Evolutionary conservation across 53 echinoderm and acorn worm species (phyloP), one percentile per base, ranked within the genome.

Genomic region (Arbacia lixula): DNA sequence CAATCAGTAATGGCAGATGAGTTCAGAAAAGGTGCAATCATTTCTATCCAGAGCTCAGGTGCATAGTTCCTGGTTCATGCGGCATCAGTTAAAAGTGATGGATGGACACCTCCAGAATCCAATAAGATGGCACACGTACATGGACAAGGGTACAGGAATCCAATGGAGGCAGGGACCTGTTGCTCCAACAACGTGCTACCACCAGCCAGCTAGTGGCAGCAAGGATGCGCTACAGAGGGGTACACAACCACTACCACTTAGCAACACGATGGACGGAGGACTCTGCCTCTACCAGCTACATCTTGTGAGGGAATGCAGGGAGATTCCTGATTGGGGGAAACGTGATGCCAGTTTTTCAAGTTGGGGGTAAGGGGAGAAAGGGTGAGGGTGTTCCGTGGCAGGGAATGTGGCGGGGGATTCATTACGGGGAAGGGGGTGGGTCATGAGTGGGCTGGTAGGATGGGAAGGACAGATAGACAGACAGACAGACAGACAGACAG

Each of bases 261-360:
- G n/a, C n/a, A n/a, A n/a, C 20, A 53, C 52, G 50, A 53, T 35
- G 53, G 35, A 53, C 52, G 50, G 33, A 19, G 53, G 35, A 53
- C 33, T 71, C 54, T 53, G 31, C 19, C 12, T 35, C 5, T 8
- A 28, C 33, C 32, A 53, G 75, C 75, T 75, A 75, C 75, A 75
- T 75, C 54, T 54, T 75, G 75, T 52, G 53, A 54, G 55, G 53
- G 75, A 75, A 53, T 75, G 75, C 17, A 20, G 26, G 46, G 42
- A 46, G 29, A 71, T 71, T 71, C 71, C 42, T 66, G 2, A 2
- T 24, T 22, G 66, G 38, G 36, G n/a, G 66, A 21, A 66, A 66
- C 36, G 66, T 66, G 66, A 66, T 37, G 66, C 66, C 9, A 24
- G 66, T 66, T 66, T n/a, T n/a, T n/a, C n/a, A n/a, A n/a, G n/a